Base-by-base conservation (phyloP, 2,888 invertebrate species). In the Pristionchus mayeri region DNA sequence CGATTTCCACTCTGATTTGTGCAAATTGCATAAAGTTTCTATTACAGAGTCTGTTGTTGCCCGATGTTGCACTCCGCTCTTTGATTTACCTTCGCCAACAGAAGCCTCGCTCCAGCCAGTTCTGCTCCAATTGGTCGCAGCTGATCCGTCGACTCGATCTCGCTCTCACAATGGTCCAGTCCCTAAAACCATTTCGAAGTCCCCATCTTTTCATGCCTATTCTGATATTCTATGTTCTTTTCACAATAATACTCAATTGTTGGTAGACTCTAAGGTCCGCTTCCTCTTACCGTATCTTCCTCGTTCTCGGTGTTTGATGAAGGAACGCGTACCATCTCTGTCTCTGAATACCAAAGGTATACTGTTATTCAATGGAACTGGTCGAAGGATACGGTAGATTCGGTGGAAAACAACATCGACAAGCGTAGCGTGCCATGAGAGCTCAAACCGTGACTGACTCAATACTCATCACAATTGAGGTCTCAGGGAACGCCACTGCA, bases 391-490 rank as follows among this genome's bases (percentile, higher is more conserved):
- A 52, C 52, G 52, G 52, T 78, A 37, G 50, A 13, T 48, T 54
- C 34, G 52, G 52, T 50, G 78, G 50, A 21, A 34, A 27, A 78
- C 76, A 40, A 71, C 71, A 71, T 71, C 40, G 40, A 78, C 76
- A 78, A 75, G 50, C 50, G 16, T 24, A 82, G 63, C 82, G 84
- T 48, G 57, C 84, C 84, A 71, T 37, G 84, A 84, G 67, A 71
- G 71, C 84, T 71, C 84, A 84, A 44, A 84, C 84, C 57, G 84
- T 71, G 84, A 84, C 18, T 67, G 63, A 48, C 48, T 63, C 63
- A 18, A 44, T n/a, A 13, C 34, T 48, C 82, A 54, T 84, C 84
- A 71, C 84, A 84, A 84, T 84, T 84, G 84, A 84, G 84, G 84
- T 84, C 84, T 84, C 84, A 84, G 84, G 84, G 84, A 84, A 52